Evolutionary conservation across 2,797 vertebrate species (phyloP).

Genomic region (Urophycis tenuis): DNA sequence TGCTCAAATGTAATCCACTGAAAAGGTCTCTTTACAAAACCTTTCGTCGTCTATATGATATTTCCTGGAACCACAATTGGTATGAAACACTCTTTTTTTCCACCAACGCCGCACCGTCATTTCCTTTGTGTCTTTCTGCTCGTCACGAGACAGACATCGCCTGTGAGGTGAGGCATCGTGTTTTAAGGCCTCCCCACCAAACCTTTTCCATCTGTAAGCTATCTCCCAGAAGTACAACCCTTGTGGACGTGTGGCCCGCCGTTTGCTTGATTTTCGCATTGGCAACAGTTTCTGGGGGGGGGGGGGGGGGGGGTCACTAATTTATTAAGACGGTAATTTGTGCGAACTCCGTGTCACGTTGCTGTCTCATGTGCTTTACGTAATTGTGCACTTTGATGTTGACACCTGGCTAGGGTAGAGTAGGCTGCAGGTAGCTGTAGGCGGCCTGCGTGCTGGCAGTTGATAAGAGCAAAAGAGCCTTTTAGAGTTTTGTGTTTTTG

Average conservation of each 20-base stretch:
- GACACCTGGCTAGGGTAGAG: not conserved
- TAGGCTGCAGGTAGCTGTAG: not conserved
- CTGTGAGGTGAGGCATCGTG: not conserved
- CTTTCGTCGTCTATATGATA: not conserved
- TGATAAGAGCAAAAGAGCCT: not conserved
- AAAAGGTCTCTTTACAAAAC: not conserved
- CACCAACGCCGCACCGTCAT: not conserved
- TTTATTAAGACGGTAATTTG: constrained; percentile 19
- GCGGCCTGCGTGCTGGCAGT: not conserved
- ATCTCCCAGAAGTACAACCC: not conserved
- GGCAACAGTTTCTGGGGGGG: not conserved
- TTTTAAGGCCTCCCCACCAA: not conserved
- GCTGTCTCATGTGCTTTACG: constrained; percentile 11
- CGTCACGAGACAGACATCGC: not conserved
- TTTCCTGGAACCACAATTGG: not conserved
- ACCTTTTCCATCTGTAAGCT: too few relatives aligned
- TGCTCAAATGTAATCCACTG: not conserved
- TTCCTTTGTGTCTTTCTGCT: constrained; percentile 1
- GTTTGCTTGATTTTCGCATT: not conserved
- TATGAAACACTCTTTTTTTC: not conserved
- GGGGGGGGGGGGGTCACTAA: too few relatives aligned
- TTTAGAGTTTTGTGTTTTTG: not conserved
- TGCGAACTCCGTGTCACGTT: constrained; percentile 23
- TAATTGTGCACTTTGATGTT: constrained; percentile 10
- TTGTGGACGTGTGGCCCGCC: not conserved